A percentile compares a stretch with the other conserved stretches of the same genome.
phyloP scores from a whole-genome alignment of 2,113 vertebrate species.

The Dissostichus mawsoni region DNA sequence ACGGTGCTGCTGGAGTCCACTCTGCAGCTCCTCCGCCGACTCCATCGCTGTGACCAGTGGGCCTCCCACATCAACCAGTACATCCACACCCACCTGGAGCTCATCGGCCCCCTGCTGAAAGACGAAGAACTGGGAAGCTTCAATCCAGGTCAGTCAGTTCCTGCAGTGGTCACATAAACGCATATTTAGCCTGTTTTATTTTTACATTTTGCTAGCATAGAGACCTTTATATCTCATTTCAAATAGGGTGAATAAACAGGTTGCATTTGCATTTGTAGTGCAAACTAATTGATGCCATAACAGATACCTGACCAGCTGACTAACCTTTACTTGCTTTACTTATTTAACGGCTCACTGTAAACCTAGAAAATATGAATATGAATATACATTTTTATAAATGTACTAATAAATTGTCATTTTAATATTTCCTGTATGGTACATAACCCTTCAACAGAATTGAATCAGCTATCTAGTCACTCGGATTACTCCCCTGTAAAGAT shows the following conservation, averaged over 20 bases:
- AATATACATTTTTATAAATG: neutral
- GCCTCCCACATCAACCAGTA: constrained; percentile 80
- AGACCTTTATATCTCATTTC: neutral
- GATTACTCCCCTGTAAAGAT: neutral
- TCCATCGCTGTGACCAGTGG: constrained; percentile 84
- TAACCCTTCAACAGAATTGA: neutral
- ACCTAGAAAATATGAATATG: neutral
- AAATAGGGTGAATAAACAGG: neutral
- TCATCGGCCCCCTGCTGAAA: constrained; percentile 81
- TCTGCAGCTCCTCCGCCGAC: constrained; percentile 80
- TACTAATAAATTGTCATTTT: too few relatives aligned
- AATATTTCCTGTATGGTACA: neutral
- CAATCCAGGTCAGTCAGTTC: constrained; percentile 63
- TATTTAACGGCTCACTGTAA: neutral
- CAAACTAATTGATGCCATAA: neutral
- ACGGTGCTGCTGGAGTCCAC: constrained; percentile 84
- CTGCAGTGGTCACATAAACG: neutral
- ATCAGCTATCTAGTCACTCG: neutral
- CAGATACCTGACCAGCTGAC: neutral
- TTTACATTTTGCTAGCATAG: too few relatives aligned
- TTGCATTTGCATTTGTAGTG: neutral
- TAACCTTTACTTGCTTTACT: neutral
- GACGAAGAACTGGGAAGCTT: constrained; percentile 67
- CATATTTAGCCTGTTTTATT: too few relatives aligned
- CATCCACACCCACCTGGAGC: constrained; percentile 81